Evolutionary conservation across 2,797 vertebrate species (phyloP).

Genomic region (Vespertilio murinus): DNA sequence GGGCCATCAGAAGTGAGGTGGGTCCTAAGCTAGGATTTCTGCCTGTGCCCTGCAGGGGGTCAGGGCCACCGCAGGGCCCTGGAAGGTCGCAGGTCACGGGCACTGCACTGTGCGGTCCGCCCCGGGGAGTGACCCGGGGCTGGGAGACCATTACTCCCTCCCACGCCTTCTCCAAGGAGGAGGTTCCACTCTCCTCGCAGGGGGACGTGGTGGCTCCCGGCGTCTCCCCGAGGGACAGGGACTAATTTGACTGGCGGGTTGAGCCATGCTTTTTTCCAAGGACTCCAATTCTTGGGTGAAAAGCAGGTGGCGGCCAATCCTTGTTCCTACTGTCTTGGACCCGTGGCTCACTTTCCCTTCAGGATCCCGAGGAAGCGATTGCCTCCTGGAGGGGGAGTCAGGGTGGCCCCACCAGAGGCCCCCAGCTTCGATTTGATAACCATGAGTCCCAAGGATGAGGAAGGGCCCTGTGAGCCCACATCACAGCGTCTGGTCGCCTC

Average conservation of each 20-base stretch:
- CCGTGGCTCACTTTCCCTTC: neutral
- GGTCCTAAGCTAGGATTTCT: neutral
- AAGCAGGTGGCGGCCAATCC: neutral
- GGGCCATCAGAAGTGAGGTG: neutral
- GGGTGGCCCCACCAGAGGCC: neutral
- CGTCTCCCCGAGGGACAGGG: neutral
- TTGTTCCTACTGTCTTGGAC: neutral
- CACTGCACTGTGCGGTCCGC: too few species aligned
- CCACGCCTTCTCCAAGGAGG: neutral
- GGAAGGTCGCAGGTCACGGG: neutral
- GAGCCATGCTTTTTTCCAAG: neutral
- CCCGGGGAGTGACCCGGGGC: neutral
- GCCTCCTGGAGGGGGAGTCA: neutral
- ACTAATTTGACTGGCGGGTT: neutral
- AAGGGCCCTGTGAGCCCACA: neutral
- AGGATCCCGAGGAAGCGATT: neutral
- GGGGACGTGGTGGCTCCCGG: neutral
- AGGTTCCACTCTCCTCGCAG: neutral
- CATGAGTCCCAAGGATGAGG: neutral
- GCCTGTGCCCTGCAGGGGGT: neutral
- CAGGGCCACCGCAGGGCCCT: neutral
- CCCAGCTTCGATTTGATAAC: neutral
- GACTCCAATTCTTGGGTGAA: neutral
- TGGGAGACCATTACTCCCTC: neutral
- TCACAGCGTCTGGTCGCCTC: neutral